Conservation (phyloP, 2,797 vertebrate species). For the Sebastes cheni region DNA sequence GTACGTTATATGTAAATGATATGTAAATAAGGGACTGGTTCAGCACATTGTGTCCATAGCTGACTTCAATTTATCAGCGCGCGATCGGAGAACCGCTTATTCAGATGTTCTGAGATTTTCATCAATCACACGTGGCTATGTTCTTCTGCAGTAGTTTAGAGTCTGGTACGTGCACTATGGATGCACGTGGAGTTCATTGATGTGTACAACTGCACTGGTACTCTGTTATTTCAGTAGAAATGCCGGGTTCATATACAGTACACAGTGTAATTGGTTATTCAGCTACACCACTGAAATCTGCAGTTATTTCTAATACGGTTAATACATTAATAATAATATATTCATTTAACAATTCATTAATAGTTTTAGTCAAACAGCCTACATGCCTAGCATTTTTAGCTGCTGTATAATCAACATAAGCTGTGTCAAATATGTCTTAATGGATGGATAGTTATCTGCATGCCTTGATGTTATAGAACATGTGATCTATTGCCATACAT, state of each 20-base stretch:
- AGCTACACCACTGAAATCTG: not conserved
- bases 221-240: not conserved
- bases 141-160: not conserved
- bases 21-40: conserved; percentile 45
- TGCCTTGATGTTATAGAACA: not conserved
- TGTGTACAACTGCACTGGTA: not conserved
- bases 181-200: not conserved
- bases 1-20: conserved; percentile 37
- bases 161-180: not conserved
- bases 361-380: not conserved
- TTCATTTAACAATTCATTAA: too few relatives aligned
- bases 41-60: conserved; percentile 15
- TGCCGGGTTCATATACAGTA: not conserved
- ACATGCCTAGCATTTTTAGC: not conserved
- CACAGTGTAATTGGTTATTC: not conserved
- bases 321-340: too few relatives aligned
- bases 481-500: not conserved
- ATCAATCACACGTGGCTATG: not conserved
- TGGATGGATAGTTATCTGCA: not conserved
- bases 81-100: not conserved
- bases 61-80: conserved; percentile 19
- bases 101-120: not conserved
- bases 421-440: not conserved
- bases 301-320: not conserved
- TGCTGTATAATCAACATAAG: not conserved